Base-by-base conservation (phyloP, 2,888 invertebrate genomes). In the Campopleginae sp. region DNA sequence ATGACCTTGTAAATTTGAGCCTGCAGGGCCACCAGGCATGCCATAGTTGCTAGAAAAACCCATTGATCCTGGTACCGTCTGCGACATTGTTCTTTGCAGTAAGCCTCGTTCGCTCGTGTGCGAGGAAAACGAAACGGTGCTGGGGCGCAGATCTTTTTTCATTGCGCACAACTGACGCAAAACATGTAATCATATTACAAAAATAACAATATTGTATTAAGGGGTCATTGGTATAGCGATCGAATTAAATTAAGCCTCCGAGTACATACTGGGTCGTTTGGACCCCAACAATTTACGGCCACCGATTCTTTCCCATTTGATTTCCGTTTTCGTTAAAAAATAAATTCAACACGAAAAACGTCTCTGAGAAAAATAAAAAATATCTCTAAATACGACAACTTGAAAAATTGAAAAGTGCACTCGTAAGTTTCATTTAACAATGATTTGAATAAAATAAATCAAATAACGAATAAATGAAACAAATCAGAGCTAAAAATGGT, bases 121-220 rank as follows among this genome's bases (percentile, higher is more conserved):
- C 27, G 90, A 80, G 4, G 87, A 86, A 46, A 89, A 84, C 23
- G 86, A 75, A 31, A 88, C 87, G 88, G 93, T 87, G 17, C 94
- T 94, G 0, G 97, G 96, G 84, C 96, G 95, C 93, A 97, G 96
- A 91, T 98, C 98, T 90, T 96, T 97, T 93, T 98, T 98, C 94
- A 97, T 95, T 0, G 97, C 95, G 93, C 96, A 97, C 84, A 98
- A 94, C 98, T 98, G 94, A 44, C 93, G 93, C 72, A 83, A 75
- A 76, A 85, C 82, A 81, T 80, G 78, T 82, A 77, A 86, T 79
- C 72, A 61, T 75, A 84, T 71, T 78, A 66, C 27, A 66, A 78
- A 85, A 74, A 54, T 68, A 42, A 58, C 82, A 70, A 80, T 70
- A 81, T 85, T 85, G 84, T 81, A 85, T 72, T 58, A 72, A 71